These are phyloP conservation scores for Xanthia icteritia DNA, from an alignment of 2,888 invertebrate species.

Conservation along the genomic window DNA sequence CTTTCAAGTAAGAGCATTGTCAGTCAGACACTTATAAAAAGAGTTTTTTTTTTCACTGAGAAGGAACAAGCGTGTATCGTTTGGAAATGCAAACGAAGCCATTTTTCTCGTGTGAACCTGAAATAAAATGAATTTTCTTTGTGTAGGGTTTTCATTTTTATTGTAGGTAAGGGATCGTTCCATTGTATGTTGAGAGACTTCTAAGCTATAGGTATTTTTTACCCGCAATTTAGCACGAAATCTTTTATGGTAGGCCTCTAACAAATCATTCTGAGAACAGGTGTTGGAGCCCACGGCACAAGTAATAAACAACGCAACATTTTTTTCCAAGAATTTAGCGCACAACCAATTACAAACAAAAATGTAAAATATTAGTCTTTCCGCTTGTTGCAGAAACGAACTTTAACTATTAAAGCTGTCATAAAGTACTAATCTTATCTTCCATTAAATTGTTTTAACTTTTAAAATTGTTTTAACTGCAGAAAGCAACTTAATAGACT, in stretches of 20 bases:
- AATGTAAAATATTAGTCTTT: no score
- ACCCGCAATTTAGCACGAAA: conserved; percentile 2
- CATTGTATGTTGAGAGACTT: background rate
- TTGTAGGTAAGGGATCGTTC: background rate
- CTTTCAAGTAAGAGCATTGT: background rate
- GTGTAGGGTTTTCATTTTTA: background rate
- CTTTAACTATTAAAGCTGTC: no score
- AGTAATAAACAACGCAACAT: no score
- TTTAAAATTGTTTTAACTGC: no score
- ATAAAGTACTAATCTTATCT: no score
- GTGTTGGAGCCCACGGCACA: conserved; percentile 10
- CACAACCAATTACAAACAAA: no score
- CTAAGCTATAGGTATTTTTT: conserved; percentile 2
- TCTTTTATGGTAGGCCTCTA: background rate
- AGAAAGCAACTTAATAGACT: no score
- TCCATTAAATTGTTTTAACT: no score
- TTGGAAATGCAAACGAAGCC: conserved; percentile 1
- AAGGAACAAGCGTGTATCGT: background rate
- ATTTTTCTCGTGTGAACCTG: background rate
- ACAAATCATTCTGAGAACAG: conserved; percentile 33
- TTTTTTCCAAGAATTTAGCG: no score
- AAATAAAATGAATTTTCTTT: conserved; percentile 15
- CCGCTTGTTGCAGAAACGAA: no score
- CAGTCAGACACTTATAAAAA: background rate
- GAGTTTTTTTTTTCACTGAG: background rate